These are phyloP conservation scores for Empis livida DNA, from an alignment of 2,888 invertebrate species.

Conservation along the genomic window DNA sequence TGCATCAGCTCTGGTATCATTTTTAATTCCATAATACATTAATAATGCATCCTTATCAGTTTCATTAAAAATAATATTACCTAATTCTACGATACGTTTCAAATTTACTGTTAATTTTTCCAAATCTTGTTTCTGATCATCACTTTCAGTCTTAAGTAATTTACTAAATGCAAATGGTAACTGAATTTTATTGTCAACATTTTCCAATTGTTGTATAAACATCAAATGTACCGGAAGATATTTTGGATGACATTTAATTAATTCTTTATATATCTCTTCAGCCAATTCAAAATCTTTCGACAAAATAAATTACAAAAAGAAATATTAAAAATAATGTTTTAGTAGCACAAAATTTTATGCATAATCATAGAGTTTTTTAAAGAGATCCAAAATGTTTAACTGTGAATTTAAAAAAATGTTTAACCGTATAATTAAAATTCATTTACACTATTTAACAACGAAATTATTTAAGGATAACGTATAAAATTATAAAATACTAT, in stretches of 20 bases:
- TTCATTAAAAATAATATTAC: conserved; percentile 52
- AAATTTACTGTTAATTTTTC: conserved; percentile 35
- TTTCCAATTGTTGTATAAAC: conserved; percentile 64
- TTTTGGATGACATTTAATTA: conserved; percentile 55
- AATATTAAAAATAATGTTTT: no score
- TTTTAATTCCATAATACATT: conserved; percentile 72
- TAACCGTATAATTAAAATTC: no score
- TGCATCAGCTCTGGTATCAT: conserved; percentile 71
- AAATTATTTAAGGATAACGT: no score
- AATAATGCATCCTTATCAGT: conserved; percentile 69
- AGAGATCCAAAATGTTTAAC: no score
- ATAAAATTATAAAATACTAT: no score
- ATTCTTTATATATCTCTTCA: conserved; percentile 60
- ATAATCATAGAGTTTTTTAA: no score
- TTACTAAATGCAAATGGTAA: conserved; percentile 39
- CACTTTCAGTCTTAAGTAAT: conserved; percentile 29
- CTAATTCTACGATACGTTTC: conserved; percentile 46
- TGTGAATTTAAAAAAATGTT: no score
- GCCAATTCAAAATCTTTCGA: conserved; percentile 47
- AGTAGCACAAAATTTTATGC: no score
- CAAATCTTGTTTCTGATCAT: conserved; percentile 21
- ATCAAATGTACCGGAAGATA: conserved; percentile 66
- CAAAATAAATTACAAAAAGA: conserved; percentile 22
- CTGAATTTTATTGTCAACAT: conserved; percentile 29
- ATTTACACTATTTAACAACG: no score